These are phyloP conservation scores for Leptocoma aspasia DNA, from an alignment of 2,113 vertebrate genomes.

Conservation along the genomic window DNA sequence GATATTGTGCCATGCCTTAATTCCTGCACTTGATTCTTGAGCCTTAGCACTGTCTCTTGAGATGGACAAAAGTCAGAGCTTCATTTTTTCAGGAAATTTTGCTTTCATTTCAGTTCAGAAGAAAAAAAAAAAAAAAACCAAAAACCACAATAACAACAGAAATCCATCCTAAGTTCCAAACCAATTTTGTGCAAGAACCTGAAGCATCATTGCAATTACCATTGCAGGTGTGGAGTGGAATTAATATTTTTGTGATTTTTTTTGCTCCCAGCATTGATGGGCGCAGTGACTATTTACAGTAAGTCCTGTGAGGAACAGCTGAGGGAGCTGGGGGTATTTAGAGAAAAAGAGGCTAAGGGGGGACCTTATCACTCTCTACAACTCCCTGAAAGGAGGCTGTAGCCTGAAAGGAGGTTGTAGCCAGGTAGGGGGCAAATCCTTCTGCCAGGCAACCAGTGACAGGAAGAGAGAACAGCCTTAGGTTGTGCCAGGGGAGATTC, in stretches of 20 bases:
- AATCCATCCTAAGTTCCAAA: neutral
- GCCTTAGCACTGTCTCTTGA: neutral
- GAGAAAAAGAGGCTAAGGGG: neutral
- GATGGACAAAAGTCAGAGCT: neutral
- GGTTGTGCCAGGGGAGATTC: neutral
- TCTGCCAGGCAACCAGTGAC: neutral
- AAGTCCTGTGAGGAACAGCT: neutral
- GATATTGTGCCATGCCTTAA: neutral
- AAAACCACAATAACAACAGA: neutral
- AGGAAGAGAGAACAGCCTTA: neutral
- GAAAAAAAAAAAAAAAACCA: no score
- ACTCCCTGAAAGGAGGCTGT: neutral
- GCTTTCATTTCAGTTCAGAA: neutral
- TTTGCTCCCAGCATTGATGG: neutral
- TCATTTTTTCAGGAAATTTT: neutral
- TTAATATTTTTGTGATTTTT: neutral
- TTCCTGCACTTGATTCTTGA: neutral
- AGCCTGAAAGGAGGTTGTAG: neutral
- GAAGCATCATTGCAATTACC: neutral
- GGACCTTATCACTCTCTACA: accelerated
- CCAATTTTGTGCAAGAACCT: neutral
- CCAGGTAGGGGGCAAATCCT: neutral
- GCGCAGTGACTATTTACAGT: neutral
- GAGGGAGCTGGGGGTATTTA: neutral
- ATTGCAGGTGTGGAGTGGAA: neutral